Evolutionary conservation across 2,888 invertebrate genomes (phyloP).

Genomic region (Didymodactylos carnosus): DNA sequence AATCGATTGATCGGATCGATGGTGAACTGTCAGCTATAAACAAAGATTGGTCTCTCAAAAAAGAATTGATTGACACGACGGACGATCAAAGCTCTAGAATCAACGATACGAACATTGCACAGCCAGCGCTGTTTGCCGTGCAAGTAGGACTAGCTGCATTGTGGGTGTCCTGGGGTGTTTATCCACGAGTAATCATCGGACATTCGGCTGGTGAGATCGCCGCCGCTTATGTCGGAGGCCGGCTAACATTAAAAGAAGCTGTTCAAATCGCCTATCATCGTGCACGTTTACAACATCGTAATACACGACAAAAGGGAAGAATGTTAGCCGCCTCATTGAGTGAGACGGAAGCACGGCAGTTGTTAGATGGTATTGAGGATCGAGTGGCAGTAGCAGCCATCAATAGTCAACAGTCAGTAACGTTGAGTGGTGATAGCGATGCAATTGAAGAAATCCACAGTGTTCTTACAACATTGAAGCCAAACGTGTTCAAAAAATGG

Average conservation of each 20-base stretch:
- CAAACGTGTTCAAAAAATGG: neutral
- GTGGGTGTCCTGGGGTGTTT: neutral
- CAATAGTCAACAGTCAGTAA: slow-evolving; percentile 15
- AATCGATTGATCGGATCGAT: too few relatives aligned
- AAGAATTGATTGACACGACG: too few relatives aligned
- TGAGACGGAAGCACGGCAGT: neutral
- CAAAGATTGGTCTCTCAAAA: too few relatives aligned
- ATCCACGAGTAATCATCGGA: neutral
- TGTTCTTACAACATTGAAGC: slow-evolving; percentile 5
- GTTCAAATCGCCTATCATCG: neutral
- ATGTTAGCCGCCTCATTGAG: neutral
- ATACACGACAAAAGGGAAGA: neutral
- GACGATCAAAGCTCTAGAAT: neutral
- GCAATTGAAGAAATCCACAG: neutral
- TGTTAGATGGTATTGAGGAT: neutral
- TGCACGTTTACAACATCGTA: neutral
- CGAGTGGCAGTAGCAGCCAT: slow-evolving; percentile 12
- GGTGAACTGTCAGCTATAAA: too few relatives aligned
- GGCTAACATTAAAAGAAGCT: neutral
- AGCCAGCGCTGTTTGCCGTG: neutral
- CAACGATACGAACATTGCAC: neutral
- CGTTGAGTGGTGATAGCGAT: slow-evolving; percentile 14
- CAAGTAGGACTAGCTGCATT: neutral
- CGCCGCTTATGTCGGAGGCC: neutral
- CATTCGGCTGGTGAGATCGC: neutral